Evolutionary conservation across 2,888 invertebrate genomes (phyloP).

Genomic region (Shargacucullia verbasci): DNA sequence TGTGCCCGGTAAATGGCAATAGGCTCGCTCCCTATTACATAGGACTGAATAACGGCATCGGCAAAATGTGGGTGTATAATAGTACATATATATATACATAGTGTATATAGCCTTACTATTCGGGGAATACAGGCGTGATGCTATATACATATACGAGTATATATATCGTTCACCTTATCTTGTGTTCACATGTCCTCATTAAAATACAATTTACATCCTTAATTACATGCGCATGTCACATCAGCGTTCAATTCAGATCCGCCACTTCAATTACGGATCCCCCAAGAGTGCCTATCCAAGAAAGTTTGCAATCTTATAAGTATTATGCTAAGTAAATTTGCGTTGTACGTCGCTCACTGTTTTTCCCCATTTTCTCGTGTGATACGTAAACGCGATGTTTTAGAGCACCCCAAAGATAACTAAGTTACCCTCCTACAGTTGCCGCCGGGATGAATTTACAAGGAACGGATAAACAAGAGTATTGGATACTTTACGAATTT

Average conservation of each 20-base stretch:
- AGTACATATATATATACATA: too few species aligned
- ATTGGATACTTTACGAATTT: conserved; percentile 53
- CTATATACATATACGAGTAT: too few species aligned
- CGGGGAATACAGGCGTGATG: too few species aligned
- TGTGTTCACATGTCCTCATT: too few species aligned
- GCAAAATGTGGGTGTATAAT: too few species aligned
- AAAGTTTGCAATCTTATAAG: conserved; percentile 63
- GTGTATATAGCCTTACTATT: too few species aligned
- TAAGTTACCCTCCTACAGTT: conserved; percentile 58
- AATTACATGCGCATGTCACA: conserved; percentile 31
- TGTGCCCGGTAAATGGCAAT: too few species aligned
- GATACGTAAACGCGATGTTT: conserved; percentile 62
- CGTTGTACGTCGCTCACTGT: conserved; percentile 59
- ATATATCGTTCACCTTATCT: too few species aligned
- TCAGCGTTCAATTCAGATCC: conserved; percentile 42
- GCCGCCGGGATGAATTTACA: conserved; percentile 54
- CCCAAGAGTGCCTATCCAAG: conserved; percentile 54
- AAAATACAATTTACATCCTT: conserved; percentile 6
- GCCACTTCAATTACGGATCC: conserved; percentile 46
- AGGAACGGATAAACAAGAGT: conserved; percentile 50
- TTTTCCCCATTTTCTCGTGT: conserved; percentile 57
- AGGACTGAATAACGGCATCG: too few species aligned
- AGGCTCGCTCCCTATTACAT: too few species aligned
- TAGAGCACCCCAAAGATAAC: conserved; percentile 64
- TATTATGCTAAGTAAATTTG: conserved; percentile 65